phyloP scores from a whole-genome alignment of 1,140 invertebrate species.

The Heterodera carotae region DNA sequence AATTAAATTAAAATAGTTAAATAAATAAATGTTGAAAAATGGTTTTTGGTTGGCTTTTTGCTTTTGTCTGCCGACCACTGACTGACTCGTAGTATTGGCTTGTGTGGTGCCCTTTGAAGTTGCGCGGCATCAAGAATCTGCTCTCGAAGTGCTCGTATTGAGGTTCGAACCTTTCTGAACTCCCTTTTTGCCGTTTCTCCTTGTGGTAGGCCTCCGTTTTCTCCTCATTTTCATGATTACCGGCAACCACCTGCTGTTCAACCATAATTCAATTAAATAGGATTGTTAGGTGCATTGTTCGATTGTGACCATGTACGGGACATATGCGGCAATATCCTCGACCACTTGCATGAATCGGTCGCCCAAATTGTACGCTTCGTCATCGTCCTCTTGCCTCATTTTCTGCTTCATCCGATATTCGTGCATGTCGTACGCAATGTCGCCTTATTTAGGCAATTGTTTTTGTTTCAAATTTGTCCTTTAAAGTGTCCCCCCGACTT shows the following conservation, averaged over 20 bases:
- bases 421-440: slow-evolving; percentile 12
- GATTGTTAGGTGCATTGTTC: neutral
- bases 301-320: slow-evolving; percentile 13
- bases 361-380: slow-evolving; percentile 20
- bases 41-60: too few relatives aligned
- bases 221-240: slow-evolving; percentile 13
- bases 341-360: slow-evolving; percentile 26
- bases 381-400: neutral
- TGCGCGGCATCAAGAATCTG: slow-evolving; percentile 16
- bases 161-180: neutral
- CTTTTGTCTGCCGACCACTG: too few relatives aligned
- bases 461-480: neutral
- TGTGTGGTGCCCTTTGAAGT: neutral
- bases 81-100: slow-evolving; percentile 26
- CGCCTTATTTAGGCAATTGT: slow-evolving; percentile 4
- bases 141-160: slow-evolving; percentile 23
- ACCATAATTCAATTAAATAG: neutral
- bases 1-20: too few relatives aligned
- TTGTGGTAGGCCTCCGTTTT: neutral
- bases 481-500: neutral
- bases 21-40: too few relatives aligned
- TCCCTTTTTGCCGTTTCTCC: neutral
- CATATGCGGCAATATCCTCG: slow-evolving; percentile 23
- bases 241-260: slow-evolving; percentile 18
- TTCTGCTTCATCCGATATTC: slow-evolving; percentile 9